A percentile compares a stretch with the other conserved stretches of the same genome.
Conservation (phyloP, 2,797 vertebrate species). For the Echeneis naucrates region DNA sequence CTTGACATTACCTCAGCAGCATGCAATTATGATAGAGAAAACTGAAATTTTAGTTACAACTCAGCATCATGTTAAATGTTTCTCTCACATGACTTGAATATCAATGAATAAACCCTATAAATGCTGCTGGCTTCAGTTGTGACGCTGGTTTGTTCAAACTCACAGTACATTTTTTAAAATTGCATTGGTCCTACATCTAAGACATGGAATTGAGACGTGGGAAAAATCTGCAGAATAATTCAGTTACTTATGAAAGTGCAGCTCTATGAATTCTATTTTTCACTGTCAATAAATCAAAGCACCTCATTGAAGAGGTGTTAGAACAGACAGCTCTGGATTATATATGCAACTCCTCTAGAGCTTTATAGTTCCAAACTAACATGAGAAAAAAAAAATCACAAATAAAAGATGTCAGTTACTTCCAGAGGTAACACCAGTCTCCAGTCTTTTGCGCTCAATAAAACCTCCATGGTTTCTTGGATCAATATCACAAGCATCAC, state of each 20-base stretch:
- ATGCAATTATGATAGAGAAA: slow-evolving; percentile 46
- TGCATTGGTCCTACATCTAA: not conserved
- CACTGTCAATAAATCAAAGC: not conserved
- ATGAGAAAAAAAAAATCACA: not conserved
- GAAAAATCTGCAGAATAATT: not conserved
- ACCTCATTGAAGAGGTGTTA: not conserved
- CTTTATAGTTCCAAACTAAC: slow-evolving; percentile 11
- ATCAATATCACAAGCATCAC: slow-evolving; percentile 66
- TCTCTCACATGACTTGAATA: slow-evolving; percentile 26
- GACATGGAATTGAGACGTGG: not conserved
- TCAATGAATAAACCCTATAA: slow-evolving; percentile 17
- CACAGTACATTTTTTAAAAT: not conserved
- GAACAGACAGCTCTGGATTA: not conserved
- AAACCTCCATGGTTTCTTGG: slow-evolving; percentile 31
- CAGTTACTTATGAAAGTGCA: not conserved
- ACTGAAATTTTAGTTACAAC: slow-evolving; percentile 35
- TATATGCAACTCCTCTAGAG: not conserved
- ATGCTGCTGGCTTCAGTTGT: not conserved
- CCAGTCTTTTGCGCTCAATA: slow-evolving; percentile 16
- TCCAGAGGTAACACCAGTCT: slow-evolving; percentile 8
- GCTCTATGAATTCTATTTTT: not conserved
- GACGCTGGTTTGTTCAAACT: not conserved
- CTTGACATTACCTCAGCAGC: slow-evolving; percentile 48
- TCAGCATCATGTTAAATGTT: slow-evolving; percentile 35
- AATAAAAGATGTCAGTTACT: slow-evolving; percentile 37